Evolutionary conservation across 2,888 invertebrate species (phyloP).

Genomic region (Craniophora ligustri): DNA sequence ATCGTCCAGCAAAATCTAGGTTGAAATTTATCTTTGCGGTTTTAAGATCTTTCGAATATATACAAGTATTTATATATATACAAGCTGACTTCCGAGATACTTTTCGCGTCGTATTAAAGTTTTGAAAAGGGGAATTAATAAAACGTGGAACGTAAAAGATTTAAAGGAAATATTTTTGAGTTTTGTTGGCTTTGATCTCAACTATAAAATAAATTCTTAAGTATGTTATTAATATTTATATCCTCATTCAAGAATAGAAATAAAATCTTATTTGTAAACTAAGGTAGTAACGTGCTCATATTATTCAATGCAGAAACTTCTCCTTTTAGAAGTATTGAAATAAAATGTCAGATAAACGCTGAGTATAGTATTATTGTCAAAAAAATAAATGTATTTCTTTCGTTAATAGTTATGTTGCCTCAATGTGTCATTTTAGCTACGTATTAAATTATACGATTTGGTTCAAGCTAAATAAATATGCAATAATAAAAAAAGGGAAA

Average conservation of each 20-base stretch:
- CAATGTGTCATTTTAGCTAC: no score
- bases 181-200: constrained; percentile 26
- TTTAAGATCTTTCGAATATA: constrained; percentile 17
- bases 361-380: no score
- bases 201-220: constrained; percentile 21
- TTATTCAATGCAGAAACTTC: no score
- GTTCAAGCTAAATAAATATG: no score
- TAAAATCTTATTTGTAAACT: no score
- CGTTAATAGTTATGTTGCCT: no score
- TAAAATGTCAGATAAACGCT: no score
- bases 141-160: constrained; percentile 14
- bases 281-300: no score
- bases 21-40: constrained; percentile 7
- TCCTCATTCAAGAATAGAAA: constrained; percentile 15
- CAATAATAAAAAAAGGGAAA: no score
- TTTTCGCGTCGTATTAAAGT: constrained; percentile 4
- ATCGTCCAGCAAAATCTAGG: constrained; percentile 29
- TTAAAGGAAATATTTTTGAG: neutral
- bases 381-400: no score
- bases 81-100: constrained; percentile 5
- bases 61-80: constrained; percentile 22
- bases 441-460: no score
- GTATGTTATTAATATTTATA: constrained; percentile 29
- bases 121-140: constrained; percentile 11
- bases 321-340: no score